These are phyloP conservation scores for Temnothorax unifasciatus DNA, from an alignment of 2,888 invertebrate species.

Conservation along the genomic window DNA sequence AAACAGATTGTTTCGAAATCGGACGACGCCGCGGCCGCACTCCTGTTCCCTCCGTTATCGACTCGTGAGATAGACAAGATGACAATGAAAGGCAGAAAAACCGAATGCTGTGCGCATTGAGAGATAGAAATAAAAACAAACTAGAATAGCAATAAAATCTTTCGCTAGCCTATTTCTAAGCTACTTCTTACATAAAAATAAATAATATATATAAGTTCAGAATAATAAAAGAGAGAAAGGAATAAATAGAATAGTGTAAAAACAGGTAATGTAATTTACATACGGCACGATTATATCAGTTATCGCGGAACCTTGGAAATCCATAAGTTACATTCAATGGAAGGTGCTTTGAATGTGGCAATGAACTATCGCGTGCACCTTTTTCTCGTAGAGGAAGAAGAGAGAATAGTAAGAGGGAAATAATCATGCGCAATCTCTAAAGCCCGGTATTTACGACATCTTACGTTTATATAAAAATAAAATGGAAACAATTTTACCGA, in stretches of 20 bases:
- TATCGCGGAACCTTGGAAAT: conserved; percentile 65
- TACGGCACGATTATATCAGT: conserved; percentile 76
- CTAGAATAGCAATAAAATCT: background rate
- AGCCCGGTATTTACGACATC: background rate
- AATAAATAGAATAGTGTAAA: background rate
- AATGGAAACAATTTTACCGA: background rate
- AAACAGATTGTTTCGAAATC: conserved; percentile 74
- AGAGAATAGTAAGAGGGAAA: background rate
- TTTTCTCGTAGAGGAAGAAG: background rate
- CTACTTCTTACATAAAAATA: conserved; percentile 2
- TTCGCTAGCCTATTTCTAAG: background rate
- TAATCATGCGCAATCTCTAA: background rate
- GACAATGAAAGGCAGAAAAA: conserved; percentile 16
- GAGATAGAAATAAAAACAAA: conserved; percentile 10
- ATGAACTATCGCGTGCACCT: conserved; percentile 44
- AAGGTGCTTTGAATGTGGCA: conserved; percentile 62
- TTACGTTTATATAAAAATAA: background rate
- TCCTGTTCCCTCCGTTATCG: too few relatives aligned
- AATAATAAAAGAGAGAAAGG: conserved; percentile 65
- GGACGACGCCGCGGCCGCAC: conserved; percentile 57
- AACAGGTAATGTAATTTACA: conserved; percentile 70
- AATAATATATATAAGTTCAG: background rate
- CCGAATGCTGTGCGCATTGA: background rate
- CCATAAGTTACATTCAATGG: conserved; percentile 42
- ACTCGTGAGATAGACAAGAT: conserved; percentile 20